phyloP scores from a whole-genome alignment of 2,113 vertebrate genomes.

The Pica pica region DNA sequence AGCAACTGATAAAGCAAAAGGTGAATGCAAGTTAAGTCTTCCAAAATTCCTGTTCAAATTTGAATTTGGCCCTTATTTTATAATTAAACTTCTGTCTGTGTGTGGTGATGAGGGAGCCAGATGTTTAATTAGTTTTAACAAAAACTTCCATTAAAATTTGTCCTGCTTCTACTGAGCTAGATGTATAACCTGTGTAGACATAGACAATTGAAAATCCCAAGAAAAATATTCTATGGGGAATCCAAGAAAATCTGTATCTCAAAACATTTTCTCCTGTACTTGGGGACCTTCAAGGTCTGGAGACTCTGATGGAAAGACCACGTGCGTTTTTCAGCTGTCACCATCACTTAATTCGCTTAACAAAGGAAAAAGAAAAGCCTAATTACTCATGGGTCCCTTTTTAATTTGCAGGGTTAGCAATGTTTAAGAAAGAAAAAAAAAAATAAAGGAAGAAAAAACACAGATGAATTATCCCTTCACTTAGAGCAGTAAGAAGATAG shows the following conservation, averaged over 20 bases:
- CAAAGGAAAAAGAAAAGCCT: constrained; percentile 39
- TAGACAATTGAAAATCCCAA: constrained; percentile 38
- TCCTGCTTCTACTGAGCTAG: constrained; percentile 24
- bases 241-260: constrained; percentile 34
- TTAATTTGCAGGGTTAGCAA: constrained; percentile 29
- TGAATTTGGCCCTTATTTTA: background rate
- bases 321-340: constrained; percentile 11
- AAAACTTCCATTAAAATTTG: constrained; percentile 32
- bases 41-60: background rate
- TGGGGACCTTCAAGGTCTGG: constrained; percentile 19
- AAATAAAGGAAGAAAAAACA: background rate
- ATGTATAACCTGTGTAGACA: constrained; percentile 56
- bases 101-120: constrained; percentile 8
- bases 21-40: background rate
- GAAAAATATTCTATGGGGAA: constrained; percentile 41
- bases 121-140: constrained; percentile 52
- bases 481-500: background rate
- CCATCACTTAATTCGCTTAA: constrained; percentile 10
- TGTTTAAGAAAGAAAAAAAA: background rate
- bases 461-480: constrained; percentile 4
- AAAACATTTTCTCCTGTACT: background rate
- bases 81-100: constrained; percentile 31
- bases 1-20: background rate
- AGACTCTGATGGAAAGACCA: background rate
- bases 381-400: constrained; percentile 39